Base-by-base conservation (phyloP, 2,797 vertebrate species). In the Helicolenus hilgendorfi region DNA sequence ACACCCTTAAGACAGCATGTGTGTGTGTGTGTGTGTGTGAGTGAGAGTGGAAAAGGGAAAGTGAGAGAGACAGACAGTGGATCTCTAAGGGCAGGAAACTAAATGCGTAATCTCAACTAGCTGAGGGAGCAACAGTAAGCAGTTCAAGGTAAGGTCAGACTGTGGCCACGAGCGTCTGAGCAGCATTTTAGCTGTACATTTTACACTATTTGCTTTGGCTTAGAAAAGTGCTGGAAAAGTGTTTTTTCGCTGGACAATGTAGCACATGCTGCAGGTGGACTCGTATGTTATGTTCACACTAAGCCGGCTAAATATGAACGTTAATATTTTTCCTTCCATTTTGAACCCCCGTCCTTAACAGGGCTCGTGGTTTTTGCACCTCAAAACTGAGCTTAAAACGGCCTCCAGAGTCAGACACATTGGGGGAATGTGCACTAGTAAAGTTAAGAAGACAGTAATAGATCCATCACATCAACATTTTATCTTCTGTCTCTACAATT, bases 41-140 rank as follows among this genome's bases (percentile, higher is more conserved):
- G 69, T 49, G n/a, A 14, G 15, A 1, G n/a, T 11, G 27, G 59
- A 24, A 4, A 55, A 72, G 49, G 33, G 18, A 13, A 53, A 59
- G 69, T 13, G 24, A 56, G 69, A 68, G 29, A 59, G 49, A 49
- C 33, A 77, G 78, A 62, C 26, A 49, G n/a, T 35, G 60, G 35
- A 75, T 70, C 15, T 89, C 33, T 26, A 4, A 64, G 13, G 38
- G 53, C 56, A 76, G 64, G 77, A 81, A 89, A 88, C 65, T 2
- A 76, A 90, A 87, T 79, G 29, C 64, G 72, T 84, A 71, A 70
- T 64, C 41, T 70, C 65, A 70, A 65, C 45, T 1, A 41, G 35
- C n/a, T 20, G 45, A 77, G 45, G 18, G 29, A 64, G 71, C 60
- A 79, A 71, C 79, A 85, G 89, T 22, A 35, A 60, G 9, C 3